phyloP scores from a whole-genome alignment of 1,140 invertebrate species.

The Pseudomyrmex flavicornis region DNA sequence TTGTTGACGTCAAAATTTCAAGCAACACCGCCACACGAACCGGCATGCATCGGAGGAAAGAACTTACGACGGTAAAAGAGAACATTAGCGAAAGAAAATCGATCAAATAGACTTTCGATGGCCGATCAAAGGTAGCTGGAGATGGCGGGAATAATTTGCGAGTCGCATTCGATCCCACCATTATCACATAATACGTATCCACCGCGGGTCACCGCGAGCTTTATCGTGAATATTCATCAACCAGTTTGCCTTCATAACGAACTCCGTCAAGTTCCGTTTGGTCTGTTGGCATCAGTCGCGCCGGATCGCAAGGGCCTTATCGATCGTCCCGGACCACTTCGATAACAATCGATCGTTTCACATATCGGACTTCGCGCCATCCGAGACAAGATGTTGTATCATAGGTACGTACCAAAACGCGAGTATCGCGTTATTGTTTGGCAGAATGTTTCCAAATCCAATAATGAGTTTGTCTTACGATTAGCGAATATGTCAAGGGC shows the following conservation, averaged over 20 bases:
- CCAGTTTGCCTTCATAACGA: slow-evolving; percentile 34
- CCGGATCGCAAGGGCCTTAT: neutral
- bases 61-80: neutral
- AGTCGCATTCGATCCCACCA: neutral
- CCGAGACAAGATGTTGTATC: too few relatives aligned
- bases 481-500: too few relatives aligned
- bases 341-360: neutral
- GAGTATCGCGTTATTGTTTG: too few relatives aligned
- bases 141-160: neutral
- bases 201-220: slow-evolving; percentile 18
- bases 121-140: slow-evolving; percentile 24
- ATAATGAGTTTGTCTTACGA: too few relatives aligned
- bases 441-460: too few relatives aligned
- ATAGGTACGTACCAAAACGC: too few relatives aligned
- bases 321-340: neutral
- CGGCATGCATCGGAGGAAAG: neutral
- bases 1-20: too few relatives aligned
- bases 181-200: slow-evolving; percentile 49
- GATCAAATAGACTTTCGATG: slow-evolving; percentile 1
- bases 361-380: neutral
- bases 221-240: slow-evolving; percentile 49
- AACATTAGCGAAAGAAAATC: neutral
- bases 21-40: too few relatives aligned
- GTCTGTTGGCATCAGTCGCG: slow-evolving; percentile 1
- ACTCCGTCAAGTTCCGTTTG: slow-evolving; percentile 12